These are phyloP conservation scores for Triops cancriformis DNA, from an alignment of 1,140 invertebrate genomes.

Conservation along the genomic window DNA sequence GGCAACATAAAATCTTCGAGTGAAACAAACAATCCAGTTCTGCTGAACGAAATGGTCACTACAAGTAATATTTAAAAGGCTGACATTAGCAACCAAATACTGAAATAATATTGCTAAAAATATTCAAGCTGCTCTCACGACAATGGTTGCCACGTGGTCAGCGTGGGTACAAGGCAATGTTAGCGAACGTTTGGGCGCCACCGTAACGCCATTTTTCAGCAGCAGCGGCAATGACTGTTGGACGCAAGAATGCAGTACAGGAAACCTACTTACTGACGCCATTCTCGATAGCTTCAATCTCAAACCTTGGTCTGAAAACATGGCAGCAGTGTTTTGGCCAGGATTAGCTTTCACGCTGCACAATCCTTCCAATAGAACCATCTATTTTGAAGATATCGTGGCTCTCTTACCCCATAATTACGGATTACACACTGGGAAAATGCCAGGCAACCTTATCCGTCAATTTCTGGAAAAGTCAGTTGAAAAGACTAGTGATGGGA, in stretches of 20 bases:
- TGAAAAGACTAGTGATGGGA: not conserved
- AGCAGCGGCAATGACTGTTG: conserved; percentile 16
- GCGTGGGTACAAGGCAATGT: conserved; percentile 1
- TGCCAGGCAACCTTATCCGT: not conserved
- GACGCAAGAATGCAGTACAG: conserved; percentile 18
- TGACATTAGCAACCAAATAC: no score
- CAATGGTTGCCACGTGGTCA: not conserved
- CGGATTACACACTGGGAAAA: not conserved
- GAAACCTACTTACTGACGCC: conserved; percentile 19
- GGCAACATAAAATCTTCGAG: not conserved
- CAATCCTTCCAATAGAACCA: conserved; percentile 6
- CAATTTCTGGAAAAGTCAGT: conserved; percentile 19
- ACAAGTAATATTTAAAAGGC: not conserved
- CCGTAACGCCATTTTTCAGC: conserved; percentile 17
- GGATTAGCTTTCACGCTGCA: conserved; percentile 12
- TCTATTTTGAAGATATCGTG: conserved; percentile 20
- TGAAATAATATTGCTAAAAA: no score
- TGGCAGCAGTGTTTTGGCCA: conserved; percentile 23
- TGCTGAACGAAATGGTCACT: not conserved
- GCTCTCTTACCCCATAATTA: conserved; percentile 20
- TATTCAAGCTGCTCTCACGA: not conserved
- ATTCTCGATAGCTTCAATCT: conserved; percentile 6
- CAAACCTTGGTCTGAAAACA: conserved; percentile 7
- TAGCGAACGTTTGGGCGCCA: conserved; percentile 2
- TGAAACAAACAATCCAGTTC: conserved; percentile 7